These are phyloP conservation scores for Huso huso DNA, from an alignment of 2,797 vertebrate species.

Conservation along the genomic window DNA sequence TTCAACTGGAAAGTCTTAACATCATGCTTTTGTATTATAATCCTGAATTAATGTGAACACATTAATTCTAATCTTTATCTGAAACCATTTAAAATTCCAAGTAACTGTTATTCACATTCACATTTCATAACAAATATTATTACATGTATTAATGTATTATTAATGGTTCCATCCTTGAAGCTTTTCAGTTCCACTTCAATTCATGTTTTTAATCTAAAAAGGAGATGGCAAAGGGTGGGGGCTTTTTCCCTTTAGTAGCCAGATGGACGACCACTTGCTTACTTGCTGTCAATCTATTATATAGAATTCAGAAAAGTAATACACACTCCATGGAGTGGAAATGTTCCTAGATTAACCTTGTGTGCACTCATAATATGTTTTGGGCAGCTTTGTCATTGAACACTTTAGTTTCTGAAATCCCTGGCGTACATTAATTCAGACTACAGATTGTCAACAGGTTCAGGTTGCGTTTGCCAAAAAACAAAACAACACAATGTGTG, in stretches of 20 bases:
- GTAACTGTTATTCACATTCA: background rate
- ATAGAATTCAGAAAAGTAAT: background rate
- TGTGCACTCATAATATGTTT: background rate
- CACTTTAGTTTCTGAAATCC: background rate
- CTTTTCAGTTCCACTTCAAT: background rate
- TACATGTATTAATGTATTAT: background rate
- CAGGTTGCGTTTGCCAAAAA: background rate
- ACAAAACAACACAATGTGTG: too few relatives aligned
- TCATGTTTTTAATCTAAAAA: too few relatives aligned
- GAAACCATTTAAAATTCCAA: conserved; percentile 4
- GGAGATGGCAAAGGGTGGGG: too few relatives aligned
- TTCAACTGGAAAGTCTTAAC: background rate
- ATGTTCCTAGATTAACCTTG: background rate
- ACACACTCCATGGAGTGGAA: background rate
- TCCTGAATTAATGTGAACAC: background rate
- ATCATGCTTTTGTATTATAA: background rate
- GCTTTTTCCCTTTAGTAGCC: too few relatives aligned
- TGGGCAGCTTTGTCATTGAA: background rate
- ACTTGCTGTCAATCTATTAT: background rate
- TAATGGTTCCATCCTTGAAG: background rate
- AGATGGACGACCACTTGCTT: too few relatives aligned
- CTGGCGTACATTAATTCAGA: background rate
- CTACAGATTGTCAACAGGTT: background rate
- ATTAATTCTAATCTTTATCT: background rate
- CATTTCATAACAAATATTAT: background rate